Evolutionary conservation across 2,113 vertebrate genomes (phyloP).

Genomic region (Pan troglodytes): NHGRI_mPanTro3-v2.1_pri NC_072414.2:54141501-54142000

Average conservation of each 20-base stretch:
- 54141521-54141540: neutral
- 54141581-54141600: neutral
- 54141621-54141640: neutral
- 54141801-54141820: neutral
- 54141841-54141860: neutral
- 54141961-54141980: neutral
- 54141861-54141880: neutral
- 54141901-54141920: neutral
- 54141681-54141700: neutral
- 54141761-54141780: neutral
- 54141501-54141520: neutral
- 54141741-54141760: neutral
- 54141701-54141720: neutral
- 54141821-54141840: neutral
- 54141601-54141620: neutral
- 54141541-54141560: neutral
- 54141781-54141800: neutral
- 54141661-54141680: neutral
- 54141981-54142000: neutral
- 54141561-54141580: neutral
- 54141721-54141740: neutral
- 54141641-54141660: slow-evolving; percentile 2
- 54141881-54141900: neutral
- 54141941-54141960: neutral
- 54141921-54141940: neutral